phyloP scores from a whole-genome alignment of 2,797 vertebrate genomes.

The Lophius americanus region DNA sequence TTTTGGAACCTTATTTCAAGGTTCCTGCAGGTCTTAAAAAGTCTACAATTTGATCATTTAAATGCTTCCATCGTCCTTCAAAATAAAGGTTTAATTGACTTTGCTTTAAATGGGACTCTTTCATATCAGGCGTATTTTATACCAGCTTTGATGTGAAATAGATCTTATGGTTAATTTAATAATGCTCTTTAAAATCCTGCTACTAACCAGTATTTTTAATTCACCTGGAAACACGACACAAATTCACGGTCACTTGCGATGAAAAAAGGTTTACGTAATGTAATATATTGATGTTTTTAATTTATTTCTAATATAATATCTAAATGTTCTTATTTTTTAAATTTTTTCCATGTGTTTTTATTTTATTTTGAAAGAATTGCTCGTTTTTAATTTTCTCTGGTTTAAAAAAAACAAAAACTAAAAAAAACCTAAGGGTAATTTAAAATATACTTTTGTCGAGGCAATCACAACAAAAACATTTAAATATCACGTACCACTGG shows the following conservation, averaged over 20 bases:
- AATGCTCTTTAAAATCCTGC: too few relatives aligned
- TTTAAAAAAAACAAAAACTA: slow-evolving; percentile 11
- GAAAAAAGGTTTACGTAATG: slow-evolving; percentile 22
- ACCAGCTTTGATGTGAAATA: too few relatives aligned
- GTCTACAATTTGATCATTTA: too few relatives aligned
- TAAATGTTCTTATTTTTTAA: slow-evolving; percentile 35
- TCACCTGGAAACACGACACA: slow-evolving; percentile 34
- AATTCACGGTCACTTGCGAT: slow-evolving; percentile 15
- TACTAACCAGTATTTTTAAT: slow-evolving; percentile 48
- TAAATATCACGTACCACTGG: not conserved
- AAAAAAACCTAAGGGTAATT: slow-evolving; percentile 8
- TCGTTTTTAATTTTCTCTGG: slow-evolving; percentile 39
- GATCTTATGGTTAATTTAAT: too few relatives aligned
- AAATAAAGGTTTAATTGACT: too few relatives aligned
- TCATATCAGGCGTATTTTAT: too few relatives aligned
- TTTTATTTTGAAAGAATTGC: slow-evolving; percentile 22
- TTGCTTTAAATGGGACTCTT: too few relatives aligned
- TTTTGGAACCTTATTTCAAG: too few relatives aligned
- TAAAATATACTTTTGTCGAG: slow-evolving; percentile 7
- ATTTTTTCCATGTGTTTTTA: slow-evolving; percentile 43
- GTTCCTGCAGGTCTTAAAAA: too few relatives aligned
- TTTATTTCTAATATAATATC: slow-evolving; percentile 64
- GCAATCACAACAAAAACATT: slow-evolving; percentile 17
- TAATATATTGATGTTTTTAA: slow-evolving; percentile 66
- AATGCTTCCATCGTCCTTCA: too few relatives aligned